phyloP scores from a whole-genome alignment of 2,888 invertebrate genomes.

The Drosophila planitibia region DNA sequence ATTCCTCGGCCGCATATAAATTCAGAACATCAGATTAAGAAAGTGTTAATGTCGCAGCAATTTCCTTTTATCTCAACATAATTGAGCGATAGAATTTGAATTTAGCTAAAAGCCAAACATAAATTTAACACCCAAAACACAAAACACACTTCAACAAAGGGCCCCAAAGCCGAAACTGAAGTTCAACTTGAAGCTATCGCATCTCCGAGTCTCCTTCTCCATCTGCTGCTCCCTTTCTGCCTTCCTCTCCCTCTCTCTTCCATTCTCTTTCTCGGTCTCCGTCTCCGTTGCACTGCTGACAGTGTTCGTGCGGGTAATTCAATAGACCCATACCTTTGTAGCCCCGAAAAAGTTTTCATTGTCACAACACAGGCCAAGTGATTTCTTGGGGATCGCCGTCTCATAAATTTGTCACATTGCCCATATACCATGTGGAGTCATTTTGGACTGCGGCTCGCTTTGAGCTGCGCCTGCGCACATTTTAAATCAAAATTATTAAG shows the following conservation, averaged over 20 bases:
- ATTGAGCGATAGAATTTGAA: constrained; percentile 84
- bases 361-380: constrained; percentile 60
- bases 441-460: constrained; percentile 42
- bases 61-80: constrained; percentile 83
- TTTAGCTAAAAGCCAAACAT: constrained; percentile 84
- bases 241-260: constrained; percentile 2
- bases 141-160: constrained; percentile 61
- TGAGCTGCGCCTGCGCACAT: constrained; percentile 74
- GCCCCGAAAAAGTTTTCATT: constrained; percentile 52
- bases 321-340: constrained; percentile 51
- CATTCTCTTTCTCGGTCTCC: neutral
- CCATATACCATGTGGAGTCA: constrained; percentile 46
- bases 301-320: constrained; percentile 58
- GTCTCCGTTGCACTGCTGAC: neutral
- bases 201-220: constrained; percentile 14
- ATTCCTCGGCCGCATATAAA: constrained; percentile 77
- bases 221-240: neutral
- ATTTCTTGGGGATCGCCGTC: constrained; percentile 50
- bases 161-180: constrained; percentile 13
- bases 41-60: constrained; percentile 81
- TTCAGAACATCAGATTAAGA: constrained; percentile 81
- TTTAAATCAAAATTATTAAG: constrained; percentile 69
- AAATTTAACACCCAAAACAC: constrained; percentile 82
- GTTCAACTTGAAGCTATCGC: constrained; percentile 13
- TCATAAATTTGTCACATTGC: constrained; percentile 75